phyloP scores from a whole-genome alignment of 2,797 vertebrate species.

The Lycodopsis pacificus region DNA sequence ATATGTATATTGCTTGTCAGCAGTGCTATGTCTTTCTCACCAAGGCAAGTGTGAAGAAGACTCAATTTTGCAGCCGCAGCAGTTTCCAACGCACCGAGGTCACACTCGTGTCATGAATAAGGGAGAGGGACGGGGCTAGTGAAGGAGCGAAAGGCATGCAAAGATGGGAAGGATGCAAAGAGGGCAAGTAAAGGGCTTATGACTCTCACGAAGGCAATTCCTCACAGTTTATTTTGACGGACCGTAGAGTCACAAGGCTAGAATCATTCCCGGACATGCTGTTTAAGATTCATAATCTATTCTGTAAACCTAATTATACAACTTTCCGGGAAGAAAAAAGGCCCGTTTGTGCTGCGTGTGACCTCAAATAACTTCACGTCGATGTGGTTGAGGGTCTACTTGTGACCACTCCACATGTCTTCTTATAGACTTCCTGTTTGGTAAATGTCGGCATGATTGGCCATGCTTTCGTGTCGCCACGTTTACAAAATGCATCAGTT shows the following conservation, averaged over 20 bases:
- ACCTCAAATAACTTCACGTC: background rate
- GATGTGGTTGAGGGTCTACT: background rate
- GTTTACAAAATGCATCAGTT: background rate
- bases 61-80: slow-evolving; percentile 15
- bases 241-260: slow-evolving; percentile 51
- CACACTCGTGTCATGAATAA: slow-evolving; percentile 62
- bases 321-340: slow-evolving; percentile 15
- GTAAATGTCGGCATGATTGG: background rate
- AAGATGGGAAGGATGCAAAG: slow-evolving; percentile 28
- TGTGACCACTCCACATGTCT: background rate
- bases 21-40: background rate
- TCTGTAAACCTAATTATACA: slow-evolving; percentile 30
- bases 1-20: background rate
- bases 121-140: slow-evolving; percentile 20
- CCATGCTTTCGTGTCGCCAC: background rate
- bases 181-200: slow-evolving; percentile 49
- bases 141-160: slow-evolving; percentile 22
- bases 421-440: background rate
- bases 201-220: slow-evolving; percentile 52
- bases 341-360: background rate
- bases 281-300: slow-evolving; percentile 30
- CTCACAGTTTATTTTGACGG: slow-evolving; percentile 63
- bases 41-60: background rate
- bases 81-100: slow-evolving; percentile 39
- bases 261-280: slow-evolving; percentile 20